Base-by-base conservation (phyloP, 2,113 vertebrate species). In the Pachyramphus minor region DNA sequence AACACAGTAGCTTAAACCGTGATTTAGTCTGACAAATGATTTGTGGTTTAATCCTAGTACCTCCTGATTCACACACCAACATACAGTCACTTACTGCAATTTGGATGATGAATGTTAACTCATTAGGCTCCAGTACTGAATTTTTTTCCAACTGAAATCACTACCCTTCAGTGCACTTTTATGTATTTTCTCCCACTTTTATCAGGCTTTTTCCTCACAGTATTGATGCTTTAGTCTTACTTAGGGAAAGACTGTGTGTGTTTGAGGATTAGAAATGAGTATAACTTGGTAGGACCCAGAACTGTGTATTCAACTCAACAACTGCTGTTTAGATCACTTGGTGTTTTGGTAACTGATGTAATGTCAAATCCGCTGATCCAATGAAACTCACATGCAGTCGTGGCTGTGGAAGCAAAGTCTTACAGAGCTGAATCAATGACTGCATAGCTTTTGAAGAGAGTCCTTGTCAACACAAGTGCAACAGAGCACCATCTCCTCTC, bases 391-490 rank as follows among this genome's bases (percentile, higher is more conserved):
- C 85, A 8, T 94, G 88, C 79, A 67, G 66, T 69, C 59, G 89
- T 90, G 82, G 90, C 90, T 92, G 37, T 11, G 14, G 68, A 96
- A 96, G 75, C 91, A 94, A 52, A 2, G 7, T 71, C 96, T 89
- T 91, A 95, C 42, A 87, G 93, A 78, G 66, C 86, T 71, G 67
- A 81, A 91, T 94, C 63, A 63, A 56, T 30, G 49, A 89, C 78
- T 91, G 86, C 74, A 47, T 53, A 62, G 90, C 84, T 97, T 97
- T 97, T 93, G 86, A 97, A 97, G 63, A 58, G 75, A 84, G 72
- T 74, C 93, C 86, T 96, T 97, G 96, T 97, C 96, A 97, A 95
- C 83, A 94, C 74, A 96, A 77, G 22, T 90, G 92, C 83, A 76
- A 15, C 90, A 90, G 83, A 96, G 92, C 96, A 97, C 97, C 86